Evolutionary conservation across 2,797 vertebrate genomes (phyloP).

Genomic region (Lutjanus argentimaculatus): DNA sequence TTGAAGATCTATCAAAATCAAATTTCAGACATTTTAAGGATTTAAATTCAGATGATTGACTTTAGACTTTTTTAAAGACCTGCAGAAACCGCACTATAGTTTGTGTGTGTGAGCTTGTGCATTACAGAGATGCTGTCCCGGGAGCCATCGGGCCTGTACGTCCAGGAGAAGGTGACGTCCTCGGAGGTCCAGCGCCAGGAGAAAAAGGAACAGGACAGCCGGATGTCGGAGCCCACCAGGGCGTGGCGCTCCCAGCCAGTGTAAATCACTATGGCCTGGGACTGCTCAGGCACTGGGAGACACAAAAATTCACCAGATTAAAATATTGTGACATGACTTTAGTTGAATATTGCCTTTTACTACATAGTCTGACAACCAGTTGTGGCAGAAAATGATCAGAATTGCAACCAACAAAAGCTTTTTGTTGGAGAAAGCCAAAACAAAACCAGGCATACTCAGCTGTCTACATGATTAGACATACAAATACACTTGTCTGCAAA

Average conservation of each 20-base stretch:
- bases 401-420: neutral
- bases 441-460: neutral
- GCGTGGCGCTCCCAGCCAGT: constrained; percentile 88
- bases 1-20: too few relatives aligned
- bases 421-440: neutral
- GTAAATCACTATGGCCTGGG: constrained; percentile 85
- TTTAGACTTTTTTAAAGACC: too few relatives aligned
- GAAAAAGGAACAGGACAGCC: constrained; percentile 89
- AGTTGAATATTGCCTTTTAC: neutral
- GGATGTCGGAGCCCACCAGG: constrained; percentile 83
- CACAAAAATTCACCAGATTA: neutral
- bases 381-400: neutral
- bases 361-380: too few relatives aligned
- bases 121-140: constrained; percentile 84
- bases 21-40: too few relatives aligned
- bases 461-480: neutral
- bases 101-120: neutral
- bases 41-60: too few relatives aligned
- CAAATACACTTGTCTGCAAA: neutral
- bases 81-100: neutral
- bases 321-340: neutral
- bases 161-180: constrained; percentile 89
- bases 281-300: constrained; percentile 80
- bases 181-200: constrained; percentile 88
- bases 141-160: constrained; percentile 84